Evolutionary conservation across 2,797 vertebrate genomes (phyloP).

Genomic region (Melanotaenia parkinsoni): DNA sequence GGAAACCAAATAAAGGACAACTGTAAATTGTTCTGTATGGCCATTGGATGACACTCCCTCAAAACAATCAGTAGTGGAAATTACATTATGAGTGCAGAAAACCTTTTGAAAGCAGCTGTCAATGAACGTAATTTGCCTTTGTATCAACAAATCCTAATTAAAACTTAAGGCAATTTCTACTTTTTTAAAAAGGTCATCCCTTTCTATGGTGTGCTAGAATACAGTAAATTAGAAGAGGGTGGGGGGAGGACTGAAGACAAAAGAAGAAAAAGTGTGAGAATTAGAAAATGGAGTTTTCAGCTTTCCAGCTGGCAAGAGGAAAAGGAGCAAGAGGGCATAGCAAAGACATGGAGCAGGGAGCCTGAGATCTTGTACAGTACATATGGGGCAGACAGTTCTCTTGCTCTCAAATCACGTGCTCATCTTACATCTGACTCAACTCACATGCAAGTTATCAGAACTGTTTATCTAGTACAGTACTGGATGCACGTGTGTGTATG

Average conservation of each 20-base stretch:
- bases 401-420: slow-evolving; percentile 30
- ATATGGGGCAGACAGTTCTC: slow-evolving; percentile 29
- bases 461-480: slow-evolving; percentile 7
- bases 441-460: slow-evolving; percentile 19
- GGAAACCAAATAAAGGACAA: no score
- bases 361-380: slow-evolving; percentile 14
- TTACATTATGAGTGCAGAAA: no score
- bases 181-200: no score
- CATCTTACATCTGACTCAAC: slow-evolving; percentile 40
- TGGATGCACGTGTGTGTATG: slow-evolving; percentile 2
- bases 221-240: not conserved
- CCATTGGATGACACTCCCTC: no score
- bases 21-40: no score
- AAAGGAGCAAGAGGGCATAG: slow-evolving; percentile 6
- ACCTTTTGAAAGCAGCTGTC: no score
- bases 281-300: not conserved
- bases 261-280: slow-evolving; percentile 3
- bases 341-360: slow-evolving; percentile 11
- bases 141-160: no score
- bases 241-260: not conserved
- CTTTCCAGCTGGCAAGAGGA: slow-evolving; percentile 40
- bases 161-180: no score
- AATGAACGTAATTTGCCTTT: no score
- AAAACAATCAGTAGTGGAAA: no score
- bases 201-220: not conserved